Evolutionary conservation across 1,140 invertebrate genomes (phyloP).

Genomic region (Hermetia illucens): DNA sequence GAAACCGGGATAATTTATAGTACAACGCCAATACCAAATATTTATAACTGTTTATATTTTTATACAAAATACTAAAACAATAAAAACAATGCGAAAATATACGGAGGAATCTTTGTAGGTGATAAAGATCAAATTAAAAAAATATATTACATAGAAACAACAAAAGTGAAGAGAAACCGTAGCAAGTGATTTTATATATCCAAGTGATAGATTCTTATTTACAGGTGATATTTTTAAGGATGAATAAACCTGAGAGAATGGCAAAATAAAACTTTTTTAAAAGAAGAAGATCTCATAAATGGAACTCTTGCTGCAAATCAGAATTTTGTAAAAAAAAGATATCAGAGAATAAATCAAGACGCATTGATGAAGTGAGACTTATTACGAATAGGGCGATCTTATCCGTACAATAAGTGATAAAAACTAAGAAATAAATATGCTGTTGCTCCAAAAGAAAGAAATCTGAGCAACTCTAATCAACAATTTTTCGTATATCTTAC

Average conservation of each 20-base stretch:
- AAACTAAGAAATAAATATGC: neutral
- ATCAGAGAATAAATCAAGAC: too few relatives aligned
- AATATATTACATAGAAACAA: neutral
- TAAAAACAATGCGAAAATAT: conserved; percentile 14
- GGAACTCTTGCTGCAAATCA: neutral
- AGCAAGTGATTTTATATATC: conserved; percentile 20
- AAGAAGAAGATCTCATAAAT: neutral
- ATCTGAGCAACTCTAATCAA: neutral
- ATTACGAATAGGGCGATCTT: neutral
- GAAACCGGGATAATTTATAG: conserved; percentile 32
- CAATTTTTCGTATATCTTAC: too few relatives aligned
- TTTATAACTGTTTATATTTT: neutral
- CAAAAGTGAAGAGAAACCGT: neutral
- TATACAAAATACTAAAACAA: conserved; percentile 9
- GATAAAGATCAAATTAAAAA: neutral
- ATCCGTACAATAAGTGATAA: conserved; percentile 1
- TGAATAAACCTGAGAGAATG: too few relatives aligned
- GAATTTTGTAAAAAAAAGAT: neutral
- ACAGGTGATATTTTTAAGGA: too few relatives aligned
- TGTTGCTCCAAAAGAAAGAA: neutral
- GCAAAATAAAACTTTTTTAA: conserved; percentile 6
- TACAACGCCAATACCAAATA: conserved; percentile 22
- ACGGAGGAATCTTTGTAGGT: conserved; percentile 11
- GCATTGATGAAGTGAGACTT: too few relatives aligned
- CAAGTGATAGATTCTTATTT: conserved; percentile 31